Evolutionary conservation across 2,888 invertebrate genomes (phyloP), one percentile per base, ranked within the genome.

Genomic region (Ormyrus nitidulus): DNA sequence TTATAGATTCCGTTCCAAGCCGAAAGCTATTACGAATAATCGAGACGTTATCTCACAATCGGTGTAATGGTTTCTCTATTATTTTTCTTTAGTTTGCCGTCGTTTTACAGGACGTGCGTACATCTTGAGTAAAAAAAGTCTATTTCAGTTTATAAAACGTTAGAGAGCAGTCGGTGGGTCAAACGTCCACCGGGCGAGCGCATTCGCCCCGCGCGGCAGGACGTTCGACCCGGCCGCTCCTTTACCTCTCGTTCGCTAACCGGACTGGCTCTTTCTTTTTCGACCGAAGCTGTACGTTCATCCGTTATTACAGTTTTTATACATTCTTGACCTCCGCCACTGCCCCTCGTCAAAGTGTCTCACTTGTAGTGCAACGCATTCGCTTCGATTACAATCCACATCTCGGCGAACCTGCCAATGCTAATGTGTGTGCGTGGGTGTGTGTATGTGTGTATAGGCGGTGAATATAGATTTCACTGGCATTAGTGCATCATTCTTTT

Each of bases 281-380:
- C 71, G 73, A 70, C 49, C 58, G 34, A 70, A 74, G 65, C 19
- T 79, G 74, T 59, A 69, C 79, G 79, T 70, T 59, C 54, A 79
- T 65, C 65, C 79, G 53, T 71, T 75, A 68, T 76, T 71, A 61
- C 46, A 68, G 62, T 77, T 77, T 80, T 76, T 76, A 19, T 19
- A 76, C 68, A 80, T 62, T 68, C 46, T 66, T 68, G 68, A 76
- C 68, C 68, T 72, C 72, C 54, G 46, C 56, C 49, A 13, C 61
- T 61, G 66, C 70, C 51, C 70, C 61, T 71, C 59, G 19, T 5
- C 53, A 53, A 79, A 84, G 82, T 83, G 83, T 81, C 19, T 19
- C 84, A 81, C 83, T 83, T 82, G 81, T 82, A 81, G 76, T 73
- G 79, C 81, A 1, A 1, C 19, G 82, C 83, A 66, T 54, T 66